Evolutionary conservation across 2,113 vertebrate species (phyloP), one percentile per base, ranked within the genome.

Genomic region (Hipposideros armiger): DNA sequence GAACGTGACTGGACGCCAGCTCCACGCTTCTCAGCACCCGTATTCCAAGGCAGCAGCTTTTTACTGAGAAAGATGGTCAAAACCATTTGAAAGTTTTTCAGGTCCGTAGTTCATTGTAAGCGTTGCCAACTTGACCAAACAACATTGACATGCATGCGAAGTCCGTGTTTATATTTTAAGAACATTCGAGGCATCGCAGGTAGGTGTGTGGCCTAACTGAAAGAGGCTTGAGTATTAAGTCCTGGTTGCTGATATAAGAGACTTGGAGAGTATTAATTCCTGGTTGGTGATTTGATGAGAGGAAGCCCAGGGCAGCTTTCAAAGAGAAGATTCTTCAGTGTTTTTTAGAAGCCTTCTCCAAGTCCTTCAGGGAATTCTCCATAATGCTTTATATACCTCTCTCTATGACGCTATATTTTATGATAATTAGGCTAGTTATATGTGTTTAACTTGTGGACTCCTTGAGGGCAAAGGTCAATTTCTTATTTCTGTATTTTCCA

Each of bases 51-150:
- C 42, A 95, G 56, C 20, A 40, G 16, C 80, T 77, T 60, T 70
- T 67, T 16, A 42, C 11, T 73, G 50, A 80, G 66, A 88, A 95
- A 70, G 56, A 78, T 74, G 58, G 60, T 84, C 69, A 82, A 50
- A 87, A 80, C 45, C 77, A 73, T 76, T 90, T 56, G 76, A 70
- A 81, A 70, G 56, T 87, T 86, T 70, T 60, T 58, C 58, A 72
- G 6, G 14, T 91, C 32, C 52, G 70, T 47, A 78, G 82, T 93
- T 94, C 36, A 28, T 52, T 91, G 52, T 67, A 78, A 47, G 78
- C 91, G 64, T 84, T 93, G 90, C 66, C 50, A n/a, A 82, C 69
- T 54, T 95, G 88, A n/a, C 58, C 64, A 83, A 72, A n/a, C 7
- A 47, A 16, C 47, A 17, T 15, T 24, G 40, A 17, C 52, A 9